A percentile compares a stretch with the other conserved stretches of the same genome.
These are phyloP conservation scores for Drosophila equinoxialis DNA, from an alignment of 1,140 invertebrate genomes.

Conservation along the genomic window DNA sequence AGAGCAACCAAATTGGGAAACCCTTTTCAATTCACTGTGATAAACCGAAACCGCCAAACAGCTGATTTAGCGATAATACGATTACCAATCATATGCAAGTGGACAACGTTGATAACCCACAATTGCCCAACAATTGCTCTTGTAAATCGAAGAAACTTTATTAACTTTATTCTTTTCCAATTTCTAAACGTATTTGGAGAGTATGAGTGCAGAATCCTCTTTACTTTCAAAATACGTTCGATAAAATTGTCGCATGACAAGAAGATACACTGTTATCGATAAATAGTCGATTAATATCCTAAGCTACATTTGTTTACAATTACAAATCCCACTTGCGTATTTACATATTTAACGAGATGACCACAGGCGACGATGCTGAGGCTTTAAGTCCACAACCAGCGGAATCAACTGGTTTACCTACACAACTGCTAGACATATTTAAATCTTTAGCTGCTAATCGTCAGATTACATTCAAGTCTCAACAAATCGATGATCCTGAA, in stretches of 20 bases:
- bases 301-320: constrained; percentile 54
- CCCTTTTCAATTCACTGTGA: constrained; percentile 37
- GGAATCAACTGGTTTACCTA: constrained; percentile 15
- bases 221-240: too few relatives aligned
- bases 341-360: constrained; percentile 48
- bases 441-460: constrained; percentile 67
- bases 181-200: too few relatives aligned
- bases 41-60: constrained; percentile 14
- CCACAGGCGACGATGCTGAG: constrained; percentile 32
- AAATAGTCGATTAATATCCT: background rate
- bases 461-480: constrained; percentile 88
- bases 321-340: background rate
- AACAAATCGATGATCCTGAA: constrained; percentile 91
- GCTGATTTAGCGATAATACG: constrained; percentile 1
- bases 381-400: background rate
- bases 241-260: background rate
- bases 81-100: background rate
- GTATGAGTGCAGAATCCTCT: too few relatives aligned
- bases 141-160: too few relatives aligned
- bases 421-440: constrained; percentile 62
- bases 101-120: too few relatives aligned
- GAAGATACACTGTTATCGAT: background rate
- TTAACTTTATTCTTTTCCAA: too few relatives aligned
- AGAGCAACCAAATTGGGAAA: constrained; percentile 9
- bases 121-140: too few relatives aligned